Evolutionary conservation across 1,140 invertebrate species (phyloP).

Genomic region (honey bee (Apis mellifera)): Amel_HAv3.1 CM009935.2:13184501-13185000

Average conservation of each 20-base stretch:
- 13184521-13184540: conserved; percentile 63
- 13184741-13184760: conserved; percentile 1
- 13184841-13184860: neutral
- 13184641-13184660: too few species aligned
- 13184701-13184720: neutral
- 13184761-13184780: conserved; percentile 35
- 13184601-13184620: too few species aligned
- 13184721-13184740: conserved; percentile 23
- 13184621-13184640: too few species aligned
- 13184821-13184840: too few species aligned
- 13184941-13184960: neutral
- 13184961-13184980: conserved; percentile 41
- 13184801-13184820: neutral
- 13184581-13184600: too few species aligned
- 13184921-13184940: conserved; percentile 30
- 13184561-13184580: neutral
- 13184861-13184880: neutral
- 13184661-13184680: too few species aligned
- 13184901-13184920: neutral
- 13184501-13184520: conserved; percentile 64
- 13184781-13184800: conserved; percentile 67
- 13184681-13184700: too few species aligned
- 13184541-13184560: conserved; percentile 58
- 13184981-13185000: neutral
- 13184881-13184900: too few species aligned